phyloP scores from a whole-genome alignment of 2,113 vertebrate species.

The Micromys minutus region DNA sequence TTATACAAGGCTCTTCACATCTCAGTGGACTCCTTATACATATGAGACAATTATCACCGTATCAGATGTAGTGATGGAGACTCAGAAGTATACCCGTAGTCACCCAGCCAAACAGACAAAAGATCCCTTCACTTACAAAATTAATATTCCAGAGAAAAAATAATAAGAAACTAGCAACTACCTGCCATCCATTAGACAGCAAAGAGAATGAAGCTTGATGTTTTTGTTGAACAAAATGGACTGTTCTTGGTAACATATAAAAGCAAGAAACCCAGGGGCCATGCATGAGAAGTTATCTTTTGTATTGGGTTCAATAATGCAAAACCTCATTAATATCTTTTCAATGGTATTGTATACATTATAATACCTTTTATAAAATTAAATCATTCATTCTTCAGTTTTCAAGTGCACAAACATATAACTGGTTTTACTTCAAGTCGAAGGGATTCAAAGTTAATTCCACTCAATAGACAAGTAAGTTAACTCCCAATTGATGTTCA shows the following conservation, averaged over 20 bases:
- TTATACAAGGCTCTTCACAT: not conserved
- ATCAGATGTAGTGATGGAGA: constrained; percentile 24
- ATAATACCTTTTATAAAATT: constrained; percentile 9
- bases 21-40: not conserved
- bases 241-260: not conserved
- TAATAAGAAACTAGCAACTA: not conserved
- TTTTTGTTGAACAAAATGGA: constrained; percentile 46
- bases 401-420: constrained; percentile 44
- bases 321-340: constrained; percentile 57
- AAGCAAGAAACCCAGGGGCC: constrained; percentile 10
- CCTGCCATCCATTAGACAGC: not conserved
- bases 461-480: not conserved
- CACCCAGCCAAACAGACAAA: not conserved
- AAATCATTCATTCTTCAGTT: constrained; percentile 38
- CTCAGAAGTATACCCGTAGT: not conserved
- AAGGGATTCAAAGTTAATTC: constrained; percentile 45
- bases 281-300: constrained; percentile 44
- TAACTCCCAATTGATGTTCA: not conserved
- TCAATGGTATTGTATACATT: not conserved
- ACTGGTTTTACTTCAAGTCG: constrained; percentile 24
- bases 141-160: constrained; percentile 10
- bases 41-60: not conserved
- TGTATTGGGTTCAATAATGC: not conserved
- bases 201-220: constrained; percentile 13
- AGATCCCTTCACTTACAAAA: constrained; percentile 51